Evolutionary conservation across 2,797 vertebrate species (phyloP).

Genomic region (Capromys pilorides): DNA sequence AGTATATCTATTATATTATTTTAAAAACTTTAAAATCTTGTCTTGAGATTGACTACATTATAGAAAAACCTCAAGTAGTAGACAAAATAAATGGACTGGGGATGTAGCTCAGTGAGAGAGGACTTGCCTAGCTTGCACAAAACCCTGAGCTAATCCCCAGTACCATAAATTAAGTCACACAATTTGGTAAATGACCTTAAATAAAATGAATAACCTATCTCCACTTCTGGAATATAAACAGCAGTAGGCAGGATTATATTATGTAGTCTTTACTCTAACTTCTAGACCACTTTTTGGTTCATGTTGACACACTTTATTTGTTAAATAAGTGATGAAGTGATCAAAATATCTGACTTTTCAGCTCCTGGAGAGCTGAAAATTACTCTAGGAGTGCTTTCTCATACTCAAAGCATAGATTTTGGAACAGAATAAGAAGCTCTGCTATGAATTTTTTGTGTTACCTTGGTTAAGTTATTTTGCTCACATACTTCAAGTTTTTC

Average conservation of each 20-base stretch:
- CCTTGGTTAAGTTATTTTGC: not conserved
- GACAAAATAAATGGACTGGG: not conserved
- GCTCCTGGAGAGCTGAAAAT: not conserved
- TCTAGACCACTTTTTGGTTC: not conserved
- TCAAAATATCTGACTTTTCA: not conserved
- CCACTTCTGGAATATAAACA: not conserved
- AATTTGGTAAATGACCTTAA: constrained; percentile 31
- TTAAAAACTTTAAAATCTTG: too few species aligned
- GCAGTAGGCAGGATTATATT: not conserved
- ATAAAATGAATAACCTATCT: not conserved
- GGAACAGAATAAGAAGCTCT: not conserved
- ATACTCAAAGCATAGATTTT: not conserved
- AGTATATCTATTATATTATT: not conserved
- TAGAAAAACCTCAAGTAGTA: constrained; percentile 31
- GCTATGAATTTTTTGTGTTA: not conserved
- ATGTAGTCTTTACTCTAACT: not conserved
- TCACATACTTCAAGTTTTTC: not conserved
- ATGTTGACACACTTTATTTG: not conserved
- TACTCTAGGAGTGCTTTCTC: not conserved
- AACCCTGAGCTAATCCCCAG: not conserved
- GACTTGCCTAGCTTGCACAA: not conserved
- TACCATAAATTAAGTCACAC: not conserved
- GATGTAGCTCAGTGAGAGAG: not conserved
- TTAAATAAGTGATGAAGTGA: constrained; percentile 17
- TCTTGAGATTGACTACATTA: not conserved